These are phyloP conservation scores for Ditula angustiorana DNA, from an alignment of 2,888 invertebrate genomes.

Conservation along the genomic window DNA sequence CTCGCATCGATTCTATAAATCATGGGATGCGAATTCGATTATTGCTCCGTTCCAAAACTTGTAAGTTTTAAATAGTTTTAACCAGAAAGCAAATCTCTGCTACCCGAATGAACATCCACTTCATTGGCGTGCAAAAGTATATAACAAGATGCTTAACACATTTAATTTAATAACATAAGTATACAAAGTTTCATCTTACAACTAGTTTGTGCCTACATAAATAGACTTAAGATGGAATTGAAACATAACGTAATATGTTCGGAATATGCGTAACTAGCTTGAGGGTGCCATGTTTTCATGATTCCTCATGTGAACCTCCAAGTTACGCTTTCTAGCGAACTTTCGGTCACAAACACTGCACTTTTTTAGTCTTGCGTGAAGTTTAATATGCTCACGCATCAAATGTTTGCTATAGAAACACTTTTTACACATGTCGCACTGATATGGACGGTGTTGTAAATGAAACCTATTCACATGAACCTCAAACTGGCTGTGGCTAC, in stretches of 20 bases:
- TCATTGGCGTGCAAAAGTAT: too few species aligned
- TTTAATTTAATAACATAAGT: constrained; percentile 4
- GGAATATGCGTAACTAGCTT: too few species aligned
- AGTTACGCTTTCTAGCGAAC: constrained; percentile 42
- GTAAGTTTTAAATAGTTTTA: too few species aligned
- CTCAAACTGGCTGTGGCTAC: constrained; percentile 43
- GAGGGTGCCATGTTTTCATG: constrained; percentile 34
- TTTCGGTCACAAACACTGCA: constrained; percentile 44
- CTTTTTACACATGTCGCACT: constrained; percentile 45
- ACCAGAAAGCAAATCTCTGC: too few species aligned
- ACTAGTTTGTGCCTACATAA: neutral
- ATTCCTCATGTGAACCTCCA: constrained; percentile 45
- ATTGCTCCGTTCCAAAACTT: too few species aligned
- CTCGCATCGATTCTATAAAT: too few species aligned
- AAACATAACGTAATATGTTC: too few species aligned
- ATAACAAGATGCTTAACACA: neutral
- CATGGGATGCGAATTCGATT: too few species aligned
- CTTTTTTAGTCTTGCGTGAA: constrained; percentile 34
- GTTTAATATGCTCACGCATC: constrained; percentile 43
- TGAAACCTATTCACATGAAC: constrained; percentile 47
- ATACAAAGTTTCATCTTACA: neutral
- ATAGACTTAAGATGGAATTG: neutral
- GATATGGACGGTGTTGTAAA: constrained; percentile 45
- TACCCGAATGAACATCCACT: too few species aligned
- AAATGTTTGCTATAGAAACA: constrained; percentile 45